These are phyloP conservation scores for Hydractinia symbiolongicarpus DNA, from an alignment of 30 jellyfish, hydroid and myxozoan genomes.

Conservation along the genomic window DNA sequence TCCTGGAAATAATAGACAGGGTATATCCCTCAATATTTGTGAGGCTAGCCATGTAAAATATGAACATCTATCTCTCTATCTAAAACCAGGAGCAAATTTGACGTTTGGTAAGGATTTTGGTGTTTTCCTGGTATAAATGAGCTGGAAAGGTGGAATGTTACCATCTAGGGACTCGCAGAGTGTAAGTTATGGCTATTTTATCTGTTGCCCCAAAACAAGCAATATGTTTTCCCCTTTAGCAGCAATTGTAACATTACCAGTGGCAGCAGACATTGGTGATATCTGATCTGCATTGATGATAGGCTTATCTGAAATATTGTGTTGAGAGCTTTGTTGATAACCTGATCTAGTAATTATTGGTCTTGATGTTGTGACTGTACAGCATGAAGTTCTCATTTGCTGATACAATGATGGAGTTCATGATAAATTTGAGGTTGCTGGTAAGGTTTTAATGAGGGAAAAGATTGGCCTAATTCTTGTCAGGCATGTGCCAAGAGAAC, in stretches of 20 bases:
- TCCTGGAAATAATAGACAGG: no score
- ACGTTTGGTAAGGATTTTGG: slow-evolving; percentile 6
- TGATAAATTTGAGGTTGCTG: no score
- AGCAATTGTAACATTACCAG: neutral
- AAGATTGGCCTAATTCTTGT: no score
- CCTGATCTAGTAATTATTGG: no score
- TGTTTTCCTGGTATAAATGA: slow-evolving; percentile 10
- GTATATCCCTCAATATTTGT: no score
- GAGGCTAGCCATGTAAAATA: no score
- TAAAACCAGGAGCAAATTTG: neutral
- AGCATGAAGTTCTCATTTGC: no score
- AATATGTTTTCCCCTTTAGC: slow-evolving; percentile 6
- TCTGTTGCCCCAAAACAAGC: slow-evolving; percentile 9
- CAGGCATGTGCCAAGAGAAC: neutral
- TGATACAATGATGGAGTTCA: no score
- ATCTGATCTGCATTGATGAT: neutral
- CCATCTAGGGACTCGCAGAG: slow-evolving; percentile 6
- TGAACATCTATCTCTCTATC: no score
- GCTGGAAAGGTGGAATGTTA: slow-evolving; percentile 20
- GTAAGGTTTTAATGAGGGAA: no score
- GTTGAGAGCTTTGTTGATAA: neutral
- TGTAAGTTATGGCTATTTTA: slow-evolving; percentile 21
- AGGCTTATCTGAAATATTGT: neutral
- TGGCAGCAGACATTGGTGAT: neutral
- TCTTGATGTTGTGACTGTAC: no score